These are phyloP conservation scores for Branchellion lobata DNA, from an alignment of 2,888 invertebrate genomes.

Conservation along the genomic window DNA sequence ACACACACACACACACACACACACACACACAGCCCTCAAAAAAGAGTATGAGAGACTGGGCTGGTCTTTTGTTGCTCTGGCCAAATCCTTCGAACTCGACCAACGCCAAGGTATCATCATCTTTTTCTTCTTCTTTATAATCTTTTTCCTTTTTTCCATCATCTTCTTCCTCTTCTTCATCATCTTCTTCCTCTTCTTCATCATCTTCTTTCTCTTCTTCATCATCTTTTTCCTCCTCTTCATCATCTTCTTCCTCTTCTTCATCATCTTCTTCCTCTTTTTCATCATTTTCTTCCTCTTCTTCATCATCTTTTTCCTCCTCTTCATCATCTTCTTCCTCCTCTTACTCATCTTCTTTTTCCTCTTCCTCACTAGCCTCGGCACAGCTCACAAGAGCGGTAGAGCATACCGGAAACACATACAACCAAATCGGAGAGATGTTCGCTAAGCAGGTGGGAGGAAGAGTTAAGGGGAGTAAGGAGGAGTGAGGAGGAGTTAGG, in stretches of 20 bases:
- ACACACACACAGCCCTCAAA: constrained; percentile 73
- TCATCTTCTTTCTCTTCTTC: background rate
- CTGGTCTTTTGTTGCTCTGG: constrained; percentile 80
- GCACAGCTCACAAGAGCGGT: constrained; percentile 73
- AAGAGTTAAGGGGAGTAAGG: no score
- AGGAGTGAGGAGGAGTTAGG: no score
- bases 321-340: background rate
- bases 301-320: no score
- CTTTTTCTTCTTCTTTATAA: constrained; percentile 48
- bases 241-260: background rate
- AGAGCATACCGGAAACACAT: constrained; percentile 82
- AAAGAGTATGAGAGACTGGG: constrained; percentile 88
- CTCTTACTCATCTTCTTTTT: no score
- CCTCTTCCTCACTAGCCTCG: constrained; percentile 50
- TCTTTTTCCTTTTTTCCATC: background rate
- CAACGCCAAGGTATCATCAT: constrained; percentile 63
- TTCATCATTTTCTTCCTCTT: background rate
- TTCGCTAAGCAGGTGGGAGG: constrained; percentile 81
- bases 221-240: background rate
- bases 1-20: no score
- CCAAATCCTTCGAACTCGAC: constrained; percentile 79
- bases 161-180: background rate
- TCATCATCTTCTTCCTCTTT: background rate
- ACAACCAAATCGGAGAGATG: constrained; percentile 82
- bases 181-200: background rate